Evolutionary conservation across 1,140 invertebrate genomes (phyloP), one percentile per base, ranked within the genome.

Genomic region (Pseudomyrmex dendroicus): DNA sequence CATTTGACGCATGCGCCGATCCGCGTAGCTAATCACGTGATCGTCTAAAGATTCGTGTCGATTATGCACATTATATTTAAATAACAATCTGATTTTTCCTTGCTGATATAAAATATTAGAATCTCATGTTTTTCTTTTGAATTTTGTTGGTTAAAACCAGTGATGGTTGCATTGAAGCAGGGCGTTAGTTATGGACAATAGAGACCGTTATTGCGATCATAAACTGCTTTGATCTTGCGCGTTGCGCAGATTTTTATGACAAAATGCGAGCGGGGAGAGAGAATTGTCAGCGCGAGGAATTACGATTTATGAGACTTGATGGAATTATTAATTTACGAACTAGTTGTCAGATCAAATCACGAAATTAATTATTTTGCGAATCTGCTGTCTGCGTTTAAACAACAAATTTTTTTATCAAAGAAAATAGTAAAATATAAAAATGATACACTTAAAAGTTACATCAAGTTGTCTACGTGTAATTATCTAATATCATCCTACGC

Each of bases 151-250:
- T 1, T 44, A 56, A 17, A 48, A 10, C n/a, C 25, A 35, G 35
- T 35, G 35, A 0, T 35, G 35, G 5, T 35, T 35, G 35, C 7
- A 35, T 35, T 35, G 35, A 35, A 35, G 35, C 35, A 7, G 63
- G n/a, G 59, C 20, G 73, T 78, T 68, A 70, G 61, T 77, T 84
- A 57, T 9, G 73, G 35, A 35, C 35, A 35, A 35, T 10, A 7
- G 54, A 20, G 56, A 25, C 62, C 35, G 35, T 61, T 80, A 80
- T 80, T 72, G 77, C 63, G 64, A 63, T 54, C 64, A 64, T 77
- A 56, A 85, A 61, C 77, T 59, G 50, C 76, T 78, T 85, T 74
- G 66, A 64, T 72, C 66, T 68, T 3, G 59, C 50, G 73, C 56
- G 44, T 57, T 17, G 52, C 44, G 35, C 7, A 22, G 66, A 80